Evolutionary conservation across 2,888 invertebrate species (phyloP).

Genomic region (Salpingus planirostris): DNA sequence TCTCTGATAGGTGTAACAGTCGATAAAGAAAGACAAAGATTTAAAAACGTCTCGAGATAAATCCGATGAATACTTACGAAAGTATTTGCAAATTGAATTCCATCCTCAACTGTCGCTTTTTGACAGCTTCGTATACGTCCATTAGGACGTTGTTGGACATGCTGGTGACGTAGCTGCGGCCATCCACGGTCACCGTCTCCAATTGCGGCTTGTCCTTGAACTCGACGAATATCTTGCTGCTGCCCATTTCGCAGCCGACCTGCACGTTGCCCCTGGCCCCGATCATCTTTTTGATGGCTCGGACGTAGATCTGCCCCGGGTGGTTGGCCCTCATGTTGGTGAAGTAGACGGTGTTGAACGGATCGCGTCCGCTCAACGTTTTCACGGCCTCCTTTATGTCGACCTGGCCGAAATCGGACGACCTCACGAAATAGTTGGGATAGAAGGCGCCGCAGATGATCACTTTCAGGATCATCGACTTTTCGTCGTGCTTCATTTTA

Average conservation of each 20-base stretch:
- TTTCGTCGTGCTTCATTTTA: conserved; percentile 44
- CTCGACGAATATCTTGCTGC: conserved; percentile 60
- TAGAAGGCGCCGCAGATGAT: conserved; percentile 85
- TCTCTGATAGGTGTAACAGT: conserved; percentile 37
- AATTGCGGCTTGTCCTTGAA: conserved; percentile 45
- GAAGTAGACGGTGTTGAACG: conserved; percentile 65
- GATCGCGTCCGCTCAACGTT: conserved; percentile 63
- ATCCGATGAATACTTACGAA: conserved; percentile 53
- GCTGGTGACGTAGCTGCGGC: conserved; percentile 40
- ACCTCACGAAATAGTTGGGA: conserved; percentile 76
- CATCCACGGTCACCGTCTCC: conserved; percentile 27
- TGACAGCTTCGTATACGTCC: conserved; percentile 67
- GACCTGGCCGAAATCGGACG: conserved; percentile 44
- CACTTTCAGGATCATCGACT: conserved; percentile 59
- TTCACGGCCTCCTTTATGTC: conserved; percentile 60
- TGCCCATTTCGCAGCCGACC: conserved; percentile 42
- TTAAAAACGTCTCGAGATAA: no score
- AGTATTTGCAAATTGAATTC: conserved; percentile 48
- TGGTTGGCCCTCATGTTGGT: conserved; percentile 52
- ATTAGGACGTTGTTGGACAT: conserved; percentile 54
- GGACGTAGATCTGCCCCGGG: conserved; percentile 61
- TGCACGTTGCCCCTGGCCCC: conserved; percentile 41
- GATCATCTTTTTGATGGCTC: conserved; percentile 54
- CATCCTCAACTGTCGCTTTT: conserved; percentile 52
- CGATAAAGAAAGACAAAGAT: no score